Base-by-base conservation (phyloP, 2,888 invertebrate species). In the Caenorhabditis sp. region DNA sequence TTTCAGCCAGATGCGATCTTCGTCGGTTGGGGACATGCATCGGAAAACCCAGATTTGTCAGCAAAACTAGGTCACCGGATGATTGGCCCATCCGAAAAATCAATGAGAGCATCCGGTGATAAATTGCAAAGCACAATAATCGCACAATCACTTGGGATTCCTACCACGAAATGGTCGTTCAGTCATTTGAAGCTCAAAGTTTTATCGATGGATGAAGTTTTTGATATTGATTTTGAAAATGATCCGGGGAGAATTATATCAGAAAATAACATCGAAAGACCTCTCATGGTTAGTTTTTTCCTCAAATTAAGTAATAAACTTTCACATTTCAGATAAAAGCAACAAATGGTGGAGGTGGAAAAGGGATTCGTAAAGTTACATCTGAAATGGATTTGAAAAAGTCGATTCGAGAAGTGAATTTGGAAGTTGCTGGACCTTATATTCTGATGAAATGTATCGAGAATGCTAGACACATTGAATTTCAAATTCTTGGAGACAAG, bases 21-120 rank as follows among this genome's bases (percentile, higher is more conserved):
- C 97, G 97, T 97, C 10, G 97, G 97, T 20, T 99, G 97, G 97
- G 97, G 97, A n/a, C 97, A 99, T 90, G 99, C 97, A 0, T 97
- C 97, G 0, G 99, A 99, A 90, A 96, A 99, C 90, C 97, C 97
- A 0, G 95, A 96, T 89, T 90, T 99, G n/a, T 97, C 97, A 0
- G 96, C 97, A 87, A 89, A 95, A 50, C 91, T 99, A 27, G 93
- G 93, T 89, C 93, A 95, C 85, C 93, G 94, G 85, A 93, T 99
- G 89, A 94, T 99, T 75, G 97, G 97, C 31, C 95, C 95, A 0
- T 94, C 90, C 84, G 92, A 92, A 78, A 90, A 89, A 76, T 97
- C 99, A 17, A 99, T 99, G 95, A 97, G 97, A 95, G 95, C 97
- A 0, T 90, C 99, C 0, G 99, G 97, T 8, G 99, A 99, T 89